Conservation (phyloP, 2,797 vertebrate species). For the Hafferia zeledoni region DNA sequence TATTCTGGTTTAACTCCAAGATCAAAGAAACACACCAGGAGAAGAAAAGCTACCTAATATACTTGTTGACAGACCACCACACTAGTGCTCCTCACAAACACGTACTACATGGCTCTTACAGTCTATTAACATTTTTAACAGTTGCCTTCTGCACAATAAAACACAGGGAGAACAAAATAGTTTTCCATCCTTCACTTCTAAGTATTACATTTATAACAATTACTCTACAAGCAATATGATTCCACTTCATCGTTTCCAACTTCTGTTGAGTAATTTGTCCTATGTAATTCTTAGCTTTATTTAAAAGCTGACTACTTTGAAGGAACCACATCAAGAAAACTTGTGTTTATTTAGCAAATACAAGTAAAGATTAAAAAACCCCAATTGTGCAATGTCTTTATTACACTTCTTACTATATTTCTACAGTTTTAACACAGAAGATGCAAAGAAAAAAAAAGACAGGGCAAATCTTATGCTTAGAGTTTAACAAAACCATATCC, state of each 20-base stretch:
- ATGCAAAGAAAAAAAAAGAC: not conserved
- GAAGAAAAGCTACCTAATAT: not conserved
- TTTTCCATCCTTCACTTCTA: not conserved
- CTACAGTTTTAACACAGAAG: not conserved
- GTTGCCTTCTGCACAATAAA: not conserved
- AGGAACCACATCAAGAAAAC: not conserved
- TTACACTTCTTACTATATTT: not conserved
- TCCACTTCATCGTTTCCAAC: not conserved
- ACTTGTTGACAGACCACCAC: not conserved
- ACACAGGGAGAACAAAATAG: not conserved
- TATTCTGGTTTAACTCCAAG: not conserved
- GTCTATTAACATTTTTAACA: not conserved
- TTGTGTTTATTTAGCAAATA: not conserved
- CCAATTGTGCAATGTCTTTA: not conserved
- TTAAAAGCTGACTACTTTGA: not conserved
- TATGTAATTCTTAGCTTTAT: not conserved
- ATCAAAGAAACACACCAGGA: not conserved
- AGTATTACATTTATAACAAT: not conserved
- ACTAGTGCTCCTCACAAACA: not conserved
- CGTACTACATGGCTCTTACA: not conserved
- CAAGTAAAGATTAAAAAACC: not conserved
- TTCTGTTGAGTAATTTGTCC: not conserved
- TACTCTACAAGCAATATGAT: not conserved
- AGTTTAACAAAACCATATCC: slow-evolving; percentile 23
- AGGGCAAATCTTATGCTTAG: not conserved